Evolutionary conservation across 2,113 vertebrate species (phyloP).

Genomic region (Tursiops truncatus): DNA sequence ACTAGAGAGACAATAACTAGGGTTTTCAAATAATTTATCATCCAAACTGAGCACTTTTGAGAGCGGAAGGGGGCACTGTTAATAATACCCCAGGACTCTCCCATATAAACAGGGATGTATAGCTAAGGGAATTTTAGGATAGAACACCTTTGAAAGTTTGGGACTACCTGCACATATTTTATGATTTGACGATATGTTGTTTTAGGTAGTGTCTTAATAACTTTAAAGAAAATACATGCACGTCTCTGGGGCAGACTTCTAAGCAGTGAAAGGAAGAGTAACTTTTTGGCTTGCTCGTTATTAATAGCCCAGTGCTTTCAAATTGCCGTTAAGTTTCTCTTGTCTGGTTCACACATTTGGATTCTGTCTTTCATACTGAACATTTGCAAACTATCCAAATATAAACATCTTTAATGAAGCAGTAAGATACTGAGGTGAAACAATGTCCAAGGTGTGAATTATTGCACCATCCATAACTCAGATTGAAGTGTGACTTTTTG

Average conservation of each 20-base stretch:
- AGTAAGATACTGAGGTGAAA: conserved; percentile 54
- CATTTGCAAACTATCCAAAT: conserved; percentile 61
- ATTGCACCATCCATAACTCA: conserved; percentile 55
- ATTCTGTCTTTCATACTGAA: conserved; percentile 64
- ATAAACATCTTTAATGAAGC: conserved; percentile 70
- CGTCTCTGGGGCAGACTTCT: conserved; percentile 15
- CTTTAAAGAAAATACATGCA: conserved; percentile 25
- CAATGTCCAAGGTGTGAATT: conserved; percentile 76
- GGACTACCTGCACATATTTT: background rate
- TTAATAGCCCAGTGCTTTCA: conserved; percentile 41
- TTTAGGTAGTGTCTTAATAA: conserved; percentile 45
- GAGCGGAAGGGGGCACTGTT: background rate
- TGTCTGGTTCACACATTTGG: conserved; percentile 45
- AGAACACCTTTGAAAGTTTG: conserved; percentile 1
- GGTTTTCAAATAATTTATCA: background rate
- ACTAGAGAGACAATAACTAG: conserved; percentile 13
- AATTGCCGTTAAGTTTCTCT: conserved; percentile 47
- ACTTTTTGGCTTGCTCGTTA: conserved; percentile 32
- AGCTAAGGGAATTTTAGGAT: conserved; percentile 6
- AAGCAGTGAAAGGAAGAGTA: background rate
- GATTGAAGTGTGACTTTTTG: conserved; percentile 67
- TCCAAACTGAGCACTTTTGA: background rate
- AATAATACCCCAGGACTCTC: background rate
- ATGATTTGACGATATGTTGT: conserved; percentile 24
- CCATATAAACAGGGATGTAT: background rate